phyloP scores from a whole-genome alignment of 2,797 vertebrate species.

The Xerus rutilus region DNA sequence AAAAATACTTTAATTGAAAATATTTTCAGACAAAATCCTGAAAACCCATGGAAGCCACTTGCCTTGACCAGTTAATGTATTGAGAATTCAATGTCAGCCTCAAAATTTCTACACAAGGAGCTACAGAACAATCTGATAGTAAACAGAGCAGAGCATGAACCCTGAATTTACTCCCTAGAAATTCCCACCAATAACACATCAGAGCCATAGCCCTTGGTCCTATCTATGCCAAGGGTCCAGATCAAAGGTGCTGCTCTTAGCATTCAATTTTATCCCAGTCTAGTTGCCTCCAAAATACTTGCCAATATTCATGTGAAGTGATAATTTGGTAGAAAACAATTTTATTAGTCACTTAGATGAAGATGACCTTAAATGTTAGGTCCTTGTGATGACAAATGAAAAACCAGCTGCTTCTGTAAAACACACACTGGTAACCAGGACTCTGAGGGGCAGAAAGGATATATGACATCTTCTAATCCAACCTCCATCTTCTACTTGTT shows the following conservation, averaged over 20 bases:
- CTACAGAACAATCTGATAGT: background rate
- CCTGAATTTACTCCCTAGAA: background rate
- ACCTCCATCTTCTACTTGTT: constrained; percentile 68
- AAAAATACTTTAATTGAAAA: constrained; percentile 46
- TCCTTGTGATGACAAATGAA: background rate
- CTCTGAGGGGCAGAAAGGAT: constrained; percentile 55
- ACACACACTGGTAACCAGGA: background rate
- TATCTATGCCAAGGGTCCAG: background rate
- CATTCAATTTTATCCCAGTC: background rate
- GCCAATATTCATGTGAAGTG: background rate
- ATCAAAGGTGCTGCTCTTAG: background rate
- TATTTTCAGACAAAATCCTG: constrained; percentile 25
- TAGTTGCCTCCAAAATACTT: constrained; percentile 36
- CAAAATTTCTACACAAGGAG: background rate
- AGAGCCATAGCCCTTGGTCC: background rate
- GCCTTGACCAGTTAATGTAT: background rate
- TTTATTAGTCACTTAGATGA: background rate
- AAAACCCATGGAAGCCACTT: background rate
- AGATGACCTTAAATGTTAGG: background rate
- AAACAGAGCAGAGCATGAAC: background rate
- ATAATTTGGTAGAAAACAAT: background rate
- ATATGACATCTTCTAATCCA: constrained; percentile 57
- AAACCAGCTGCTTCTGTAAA: constrained; percentile 12
- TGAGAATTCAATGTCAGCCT: background rate
- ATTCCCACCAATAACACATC: no score